A percentile compares a stretch with the other conserved stretches of the same genome.
These are phyloP conservation scores for Noctilio leporinus DNA, from an alignment of 2,113 vertebrate genomes.

Conservation along the genomic window DNA sequence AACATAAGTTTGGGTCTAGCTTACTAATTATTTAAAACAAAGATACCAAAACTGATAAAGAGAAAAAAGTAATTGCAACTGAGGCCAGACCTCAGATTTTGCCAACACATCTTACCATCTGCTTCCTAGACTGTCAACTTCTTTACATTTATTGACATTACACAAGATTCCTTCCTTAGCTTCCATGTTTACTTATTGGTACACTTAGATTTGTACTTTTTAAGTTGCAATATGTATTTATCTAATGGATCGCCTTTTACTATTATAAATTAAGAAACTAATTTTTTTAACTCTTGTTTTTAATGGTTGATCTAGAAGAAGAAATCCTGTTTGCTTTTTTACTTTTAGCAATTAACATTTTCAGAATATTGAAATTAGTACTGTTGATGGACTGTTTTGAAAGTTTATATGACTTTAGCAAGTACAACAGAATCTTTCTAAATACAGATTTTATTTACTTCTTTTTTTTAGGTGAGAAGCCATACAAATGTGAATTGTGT, in stretches of 20 bases:
- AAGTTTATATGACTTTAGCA: slow-evolving; percentile 2
- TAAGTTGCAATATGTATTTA: neutral
- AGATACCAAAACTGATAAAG: neutral
- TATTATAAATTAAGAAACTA: neutral
- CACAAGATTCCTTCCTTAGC: neutral
- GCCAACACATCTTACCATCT: neutral
- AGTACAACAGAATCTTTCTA: slow-evolving; percentile 7
- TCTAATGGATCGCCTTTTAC: slow-evolving; percentile 4
- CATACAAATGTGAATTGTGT: slow-evolving; percentile 86
- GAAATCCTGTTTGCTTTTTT: neutral
- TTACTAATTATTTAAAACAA: slow-evolving; percentile 24
- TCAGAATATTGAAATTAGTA: neutral
- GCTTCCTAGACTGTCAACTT: neutral
- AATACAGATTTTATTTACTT: slow-evolving; percentile 49
- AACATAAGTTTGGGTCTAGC: neutral
- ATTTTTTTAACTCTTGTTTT: slow-evolving; percentile 27
- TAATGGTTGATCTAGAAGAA: neutral
- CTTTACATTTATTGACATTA: neutral
- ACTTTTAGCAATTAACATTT: slow-evolving; percentile 26
- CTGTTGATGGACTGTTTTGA: neutral
- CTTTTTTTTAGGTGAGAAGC: slow-evolving; percentile 83
- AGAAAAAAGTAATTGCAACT: slow-evolving; percentile 22
- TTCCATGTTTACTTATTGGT: neutral
- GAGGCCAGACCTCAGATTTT: neutral
- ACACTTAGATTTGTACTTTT: neutral